Base-by-base conservation (phyloP, 2,888 invertebrate genomes). In the Plusia festucae region DNA sequence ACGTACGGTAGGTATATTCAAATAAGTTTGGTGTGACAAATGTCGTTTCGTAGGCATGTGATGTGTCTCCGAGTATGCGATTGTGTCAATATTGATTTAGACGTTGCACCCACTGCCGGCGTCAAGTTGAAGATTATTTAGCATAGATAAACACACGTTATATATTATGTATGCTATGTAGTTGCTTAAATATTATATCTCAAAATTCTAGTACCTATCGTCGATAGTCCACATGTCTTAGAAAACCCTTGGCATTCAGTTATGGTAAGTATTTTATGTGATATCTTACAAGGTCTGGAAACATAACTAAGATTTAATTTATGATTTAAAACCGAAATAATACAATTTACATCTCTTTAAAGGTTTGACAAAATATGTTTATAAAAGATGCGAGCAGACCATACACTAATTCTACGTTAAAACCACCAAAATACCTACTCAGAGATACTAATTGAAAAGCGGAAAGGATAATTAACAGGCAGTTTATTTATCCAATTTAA, bases 21-120 rank as follows among this genome's bases (percentile, higher is more conserved):
- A 67, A 67, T 69, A 54, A 49, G 40, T 58, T 65, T 60, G 63
- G 24, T 68, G 32, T 58, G 53, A 60, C 65, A 66, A 68, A 65
- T 72, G 60, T 53, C 40, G 58, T 57, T 60, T 68, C 53, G 40
- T 49, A 16, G 46, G 46, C 73, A 55, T 63, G 73, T 62, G 53
- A n/a, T 56, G 65, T 60, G 59, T 53, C 56, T 60, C 24, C 53
- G 40, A 54, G 53, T 54, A 55, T 68, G 51, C 68, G 55, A 62
- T 58, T 61, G 3, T 67, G 60, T 68, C 67, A 71, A 75, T 75
- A 65, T 82, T 82, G 62, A 53, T 65, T 67, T 70, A 64, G 54
- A 70, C 65, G 65, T 57, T 79, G 75, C 78, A 78, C 59, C 61
- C 52, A 75, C 27, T 56, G 53, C 59, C 65, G 68, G 59, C 51